Percentiles rank a stretch among this genome's conserved stretches.
Conservation (phyloP, 2,888 invertebrate genomes). For the Lamellibrachia satsuma region DNA sequence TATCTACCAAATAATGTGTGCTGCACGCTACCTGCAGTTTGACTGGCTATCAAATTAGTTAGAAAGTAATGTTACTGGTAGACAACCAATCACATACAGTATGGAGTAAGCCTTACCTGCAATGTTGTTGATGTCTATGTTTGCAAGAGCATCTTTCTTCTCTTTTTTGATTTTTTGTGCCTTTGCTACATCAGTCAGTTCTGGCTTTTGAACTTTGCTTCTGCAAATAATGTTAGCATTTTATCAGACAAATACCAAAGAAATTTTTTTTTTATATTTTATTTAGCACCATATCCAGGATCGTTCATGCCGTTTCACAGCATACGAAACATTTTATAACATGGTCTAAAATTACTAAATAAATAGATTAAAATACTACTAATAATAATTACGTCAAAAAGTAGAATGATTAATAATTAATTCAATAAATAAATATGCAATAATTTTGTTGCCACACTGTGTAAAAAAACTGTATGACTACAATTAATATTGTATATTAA, state of each 20-base stretch:
- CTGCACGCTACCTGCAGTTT: no score
- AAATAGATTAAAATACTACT: no score
- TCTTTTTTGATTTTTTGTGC: constrained; percentile 63
- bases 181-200: constrained; percentile 60
- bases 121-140: constrained; percentile 71
- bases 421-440: background rate
- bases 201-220: constrained; percentile 48
- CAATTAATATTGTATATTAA: background rate
- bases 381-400: no score
- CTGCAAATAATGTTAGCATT: constrained; percentile 35
- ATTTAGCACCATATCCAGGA: no score
- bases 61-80: background rate
- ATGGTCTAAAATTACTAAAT: background rate
- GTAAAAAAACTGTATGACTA: background rate
- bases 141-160: constrained; percentile 69
- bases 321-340: no score
- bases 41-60: background rate
- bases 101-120: constrained; percentile 65
- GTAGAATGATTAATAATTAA: no score
- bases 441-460: background rate
- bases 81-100: background rate
- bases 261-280: background rate
- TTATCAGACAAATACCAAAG: background rate
- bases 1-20: no score
- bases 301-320: no score